phyloP scores from a whole-genome alignment of 53 echinoderm and acorn worm genomes.

The Zoroaster sp. region DNA sequence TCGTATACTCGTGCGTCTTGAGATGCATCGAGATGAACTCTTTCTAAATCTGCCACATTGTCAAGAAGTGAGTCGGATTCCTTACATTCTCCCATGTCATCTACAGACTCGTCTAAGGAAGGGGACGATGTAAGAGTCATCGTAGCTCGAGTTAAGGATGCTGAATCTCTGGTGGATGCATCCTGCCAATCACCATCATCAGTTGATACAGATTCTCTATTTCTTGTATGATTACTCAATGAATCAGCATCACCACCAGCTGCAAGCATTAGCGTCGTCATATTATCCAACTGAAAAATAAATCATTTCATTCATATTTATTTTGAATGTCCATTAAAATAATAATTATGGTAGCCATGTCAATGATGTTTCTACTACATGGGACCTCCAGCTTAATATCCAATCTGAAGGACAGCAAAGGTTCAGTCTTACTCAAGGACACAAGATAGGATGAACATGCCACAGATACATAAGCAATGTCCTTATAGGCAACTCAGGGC shows the following conservation, averaged over 20 bases:
- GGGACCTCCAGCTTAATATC: too few species aligned
- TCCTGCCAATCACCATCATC: not conserved
- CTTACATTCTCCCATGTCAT: not conserved
- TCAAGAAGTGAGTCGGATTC: not conserved
- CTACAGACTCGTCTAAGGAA: not conserved
- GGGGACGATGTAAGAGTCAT: not conserved
- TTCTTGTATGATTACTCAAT: not conserved
- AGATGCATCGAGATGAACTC: not conserved
- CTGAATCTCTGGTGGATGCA: not conserved
- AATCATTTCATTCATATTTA: too few species aligned
- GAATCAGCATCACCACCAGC: not conserved
- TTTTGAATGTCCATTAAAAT: too few species aligned
- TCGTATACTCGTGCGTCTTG: not conserved
- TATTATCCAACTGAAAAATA: not conserved
- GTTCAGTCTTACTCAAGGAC: too few species aligned
- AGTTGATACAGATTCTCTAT: not conserved
- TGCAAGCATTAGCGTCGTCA: not conserved
- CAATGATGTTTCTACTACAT: too few species aligned
- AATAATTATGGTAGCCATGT: too few species aligned
- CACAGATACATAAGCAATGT: too few species aligned
- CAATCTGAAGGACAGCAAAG: too few species aligned
- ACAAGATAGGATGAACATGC: too few species aligned
- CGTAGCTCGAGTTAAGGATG: not conserved
- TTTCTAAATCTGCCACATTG: not conserved
- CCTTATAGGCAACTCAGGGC: too few species aligned